phyloP scores from a whole-genome alignment of 2,113 vertebrate genomes.

The Anguilla japonica region DNA sequence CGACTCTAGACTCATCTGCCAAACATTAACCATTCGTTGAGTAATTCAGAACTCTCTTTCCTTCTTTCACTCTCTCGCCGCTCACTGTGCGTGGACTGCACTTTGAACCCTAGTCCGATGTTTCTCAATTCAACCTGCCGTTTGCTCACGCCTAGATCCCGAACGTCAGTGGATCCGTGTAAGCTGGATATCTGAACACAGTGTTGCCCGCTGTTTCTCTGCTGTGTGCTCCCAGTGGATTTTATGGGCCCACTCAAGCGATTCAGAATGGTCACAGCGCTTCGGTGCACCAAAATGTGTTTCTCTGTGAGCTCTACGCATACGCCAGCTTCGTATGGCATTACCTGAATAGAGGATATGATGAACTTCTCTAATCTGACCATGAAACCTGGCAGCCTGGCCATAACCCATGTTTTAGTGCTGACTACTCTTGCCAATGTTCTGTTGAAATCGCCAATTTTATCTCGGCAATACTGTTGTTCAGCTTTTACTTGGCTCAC shows the following conservation, averaged over 20 bases:
- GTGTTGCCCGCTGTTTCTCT: not conserved
- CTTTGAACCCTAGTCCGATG: constrained; percentile 11
- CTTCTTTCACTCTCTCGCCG: not conserved
- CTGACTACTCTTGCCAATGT: not conserved
- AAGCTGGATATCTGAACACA: not conserved
- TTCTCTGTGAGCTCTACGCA: not conserved
- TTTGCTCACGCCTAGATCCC: not conserved
- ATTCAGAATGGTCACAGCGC: not conserved
- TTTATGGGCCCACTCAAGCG: constrained; percentile 8
- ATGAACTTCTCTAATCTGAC: not conserved
- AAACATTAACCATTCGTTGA: constrained; percentile 26
- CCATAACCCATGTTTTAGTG: not conserved
- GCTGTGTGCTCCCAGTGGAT: not conserved
- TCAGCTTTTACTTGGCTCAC: not conserved
- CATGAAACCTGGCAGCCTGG: too few species aligned
- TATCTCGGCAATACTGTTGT: not conserved
- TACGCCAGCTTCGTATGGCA: too few species aligned
- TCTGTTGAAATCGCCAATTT: not conserved
- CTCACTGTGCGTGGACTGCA: constrained; percentile 5
- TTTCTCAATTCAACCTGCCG: constrained; percentile 17
- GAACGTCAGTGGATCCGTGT: not conserved
- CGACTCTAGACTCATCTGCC: not conserved
- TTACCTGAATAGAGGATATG: not conserved
- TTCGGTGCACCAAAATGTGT: not conserved
- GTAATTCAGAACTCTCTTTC: not conserved